Evolutionary conservation across 2,888 invertebrate genomes (phyloP), one percentile per base, ranked within the genome.

Genomic region (Autographa gamma): DNA sequence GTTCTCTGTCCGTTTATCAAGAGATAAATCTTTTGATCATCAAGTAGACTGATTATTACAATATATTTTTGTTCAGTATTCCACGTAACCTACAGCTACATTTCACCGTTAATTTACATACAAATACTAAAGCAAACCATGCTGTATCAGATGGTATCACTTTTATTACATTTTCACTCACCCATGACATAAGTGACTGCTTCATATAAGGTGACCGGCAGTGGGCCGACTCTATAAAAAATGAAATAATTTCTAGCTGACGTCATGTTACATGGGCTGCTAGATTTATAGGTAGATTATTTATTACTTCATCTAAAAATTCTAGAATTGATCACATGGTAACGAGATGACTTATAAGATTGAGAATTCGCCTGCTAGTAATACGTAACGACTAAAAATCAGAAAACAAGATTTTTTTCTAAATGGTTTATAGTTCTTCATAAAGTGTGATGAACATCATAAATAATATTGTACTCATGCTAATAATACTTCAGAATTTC

Each of bases 131-230:
- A 48, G 16, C 16, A 13, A 16, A 14, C 13, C n/a, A 31, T 32
- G n/a, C 19, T n/a, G 56, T 18, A 31, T 61, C 60, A 74, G 85
- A 80, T 85, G 41, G 79, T 84, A 84, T 82, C 73, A 73, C 77
- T 87, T 89, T 90, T 85, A 89, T 89, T 87, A 79, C 87, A 88
- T 88, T 91, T 90, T 90, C 87, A 89, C 88, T 82, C 68, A 69
- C 71, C 77, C 77, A 82, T 91, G 90, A 90, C 88, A 87, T 91
- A 90, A 90, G 74, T 74, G 63, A 72, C 66, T 74, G 70, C 60
- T 58, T 76, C 79, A 32, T 82, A 81, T 83, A 85, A 63, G 83
- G 85, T 59, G 69, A 19, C 68, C 58, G 74, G 25, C 69, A 69
- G 61, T 73, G 65, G 64, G 63, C 18, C 71, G 72, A 71, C 62